Evolutionary conservation across 2,797 vertebrate species (phyloP), one percentile per base, ranked within the genome.

Genomic region (Ambastaia sidthimunki): DNA sequence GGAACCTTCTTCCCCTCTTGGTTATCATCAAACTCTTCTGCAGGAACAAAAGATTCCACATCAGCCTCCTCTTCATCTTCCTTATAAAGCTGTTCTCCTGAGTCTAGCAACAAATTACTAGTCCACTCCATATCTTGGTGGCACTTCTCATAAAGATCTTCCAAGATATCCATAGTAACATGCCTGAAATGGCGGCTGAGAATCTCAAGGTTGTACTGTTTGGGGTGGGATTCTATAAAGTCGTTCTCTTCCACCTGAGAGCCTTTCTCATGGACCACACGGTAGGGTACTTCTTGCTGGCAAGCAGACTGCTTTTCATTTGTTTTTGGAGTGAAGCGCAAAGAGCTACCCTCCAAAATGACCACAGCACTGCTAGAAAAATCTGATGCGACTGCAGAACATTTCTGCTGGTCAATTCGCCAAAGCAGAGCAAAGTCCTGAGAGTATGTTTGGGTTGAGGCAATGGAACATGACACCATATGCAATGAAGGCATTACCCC

Each of bases 111-210:
- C 74, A 99, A 88, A 85, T 98, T 97, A 55, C 94, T 98, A 63
- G 95, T 93, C 98, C 98, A 99, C 70, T 96, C 94, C 76, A 99
- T 91, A 89, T 99, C 96, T 86, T 95, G 95, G 82, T 97, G 94
- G 88, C 98, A 99, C 86, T 97, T 97, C 86, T 98, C 96, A 87
- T 96, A 99, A 60, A 99, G 91, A 90, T 99, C 97, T 83, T 97
- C 96, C 71, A 99, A 84, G 18, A 93, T 96, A 87, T 99, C 97
- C 82, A 95, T 93, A 62, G 95, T 93, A 84, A 98, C 92, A 0
- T 93, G 93, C 37, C 94, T 96, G 90, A 99, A 99, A 55, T 98
- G 94, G 13, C 91, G 91, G 78, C 94, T 94, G 10, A 99, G 96
- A 67, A 93, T 96, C 74, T 93, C 90, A 52, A 99, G 91, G 87